Evolutionary conservation across 2,888 invertebrate species (phyloP).

Genomic region (Acronicta psi): DNA sequence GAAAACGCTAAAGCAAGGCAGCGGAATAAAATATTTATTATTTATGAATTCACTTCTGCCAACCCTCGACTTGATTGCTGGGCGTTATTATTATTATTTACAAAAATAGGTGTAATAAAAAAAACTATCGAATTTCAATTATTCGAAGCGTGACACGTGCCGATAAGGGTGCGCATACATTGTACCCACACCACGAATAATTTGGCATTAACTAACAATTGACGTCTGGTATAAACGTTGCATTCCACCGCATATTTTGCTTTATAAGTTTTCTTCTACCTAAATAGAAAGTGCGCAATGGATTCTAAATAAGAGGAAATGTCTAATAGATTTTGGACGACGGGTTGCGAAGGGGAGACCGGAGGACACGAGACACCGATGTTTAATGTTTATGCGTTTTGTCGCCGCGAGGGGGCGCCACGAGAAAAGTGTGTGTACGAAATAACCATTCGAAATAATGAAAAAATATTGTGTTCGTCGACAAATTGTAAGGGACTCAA

Average conservation of each 20-base stretch:
- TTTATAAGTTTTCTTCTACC: not conserved
- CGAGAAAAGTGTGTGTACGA: constrained; percentile 27
- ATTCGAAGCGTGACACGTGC: constrained; percentile 51
- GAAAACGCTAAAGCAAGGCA: too few species aligned
- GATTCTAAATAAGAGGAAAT: constrained; percentile 23
- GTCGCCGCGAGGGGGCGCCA: constrained; percentile 52
- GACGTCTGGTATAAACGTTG: too few species aligned
- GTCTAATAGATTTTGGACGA: constrained; percentile 30
- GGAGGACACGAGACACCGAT: constrained; percentile 52
- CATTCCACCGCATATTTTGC: constrained; percentile 22
- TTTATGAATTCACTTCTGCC: not conserved
- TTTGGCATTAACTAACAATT: not conserved
- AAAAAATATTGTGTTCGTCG: constrained; percentile 17
- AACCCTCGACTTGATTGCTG: constrained; percentile 9
- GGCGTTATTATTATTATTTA: constrained; percentile 27
- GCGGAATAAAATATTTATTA: too few species aligned
- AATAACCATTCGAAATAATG: constrained; percentile 34
- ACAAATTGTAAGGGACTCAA: constrained; percentile 10
- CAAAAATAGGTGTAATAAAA: constrained; percentile 50
- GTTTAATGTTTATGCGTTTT: constrained; percentile 67
- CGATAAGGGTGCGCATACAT: constrained; percentile 64
- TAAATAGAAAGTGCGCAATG: constrained; percentile 33
- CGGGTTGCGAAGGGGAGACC: constrained; percentile 35
- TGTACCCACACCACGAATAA: constrained; percentile 24
- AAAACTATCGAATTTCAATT: constrained; percentile 56